Evolutionary conservation across 1,140 invertebrate genomes (phyloP).

Genomic region (Popillia japonica): DNA sequence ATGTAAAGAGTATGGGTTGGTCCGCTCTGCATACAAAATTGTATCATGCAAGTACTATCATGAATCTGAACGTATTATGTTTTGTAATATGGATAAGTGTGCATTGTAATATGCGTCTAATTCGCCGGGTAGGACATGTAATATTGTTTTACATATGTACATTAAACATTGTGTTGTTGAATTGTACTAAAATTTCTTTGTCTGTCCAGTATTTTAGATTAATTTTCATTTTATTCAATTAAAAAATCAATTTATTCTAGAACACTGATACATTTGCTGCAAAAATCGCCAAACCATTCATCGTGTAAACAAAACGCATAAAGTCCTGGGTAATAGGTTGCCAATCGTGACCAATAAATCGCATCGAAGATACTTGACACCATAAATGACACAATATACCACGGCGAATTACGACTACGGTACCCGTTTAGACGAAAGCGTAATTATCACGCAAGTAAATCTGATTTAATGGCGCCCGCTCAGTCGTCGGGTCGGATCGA

Average conservation of each 20-base stretch:
- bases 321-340: background rate
- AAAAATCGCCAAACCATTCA: too few species aligned
- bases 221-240: background rate
- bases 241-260: background rate
- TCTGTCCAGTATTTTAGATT: too few species aligned
- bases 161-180: too few species aligned
- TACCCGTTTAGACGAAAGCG: constrained; percentile 36
- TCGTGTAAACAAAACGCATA: background rate
- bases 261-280: background rate
- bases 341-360: constrained; percentile 2
- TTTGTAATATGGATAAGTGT: too few species aligned
- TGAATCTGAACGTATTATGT: background rate
- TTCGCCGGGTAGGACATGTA: too few species aligned
- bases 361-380: background rate
- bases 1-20: constrained; percentile 17
- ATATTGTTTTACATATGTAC: too few species aligned
- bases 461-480: constrained; percentile 32
- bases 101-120: too few species aligned
- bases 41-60: background rate
- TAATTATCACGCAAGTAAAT: constrained; percentile 37
- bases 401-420: constrained; percentile 22
- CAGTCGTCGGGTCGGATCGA: background rate
- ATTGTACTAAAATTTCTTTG: too few species aligned
- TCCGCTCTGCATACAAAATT: background rate
- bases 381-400: constrained; percentile 40